A percentile compares a stretch with the other conserved stretches of the same genome.
Evolutionary conservation across 53 echinoderm and acorn worm species (phyloP).

Genomic region (Paracentrotus lividus): DNA sequence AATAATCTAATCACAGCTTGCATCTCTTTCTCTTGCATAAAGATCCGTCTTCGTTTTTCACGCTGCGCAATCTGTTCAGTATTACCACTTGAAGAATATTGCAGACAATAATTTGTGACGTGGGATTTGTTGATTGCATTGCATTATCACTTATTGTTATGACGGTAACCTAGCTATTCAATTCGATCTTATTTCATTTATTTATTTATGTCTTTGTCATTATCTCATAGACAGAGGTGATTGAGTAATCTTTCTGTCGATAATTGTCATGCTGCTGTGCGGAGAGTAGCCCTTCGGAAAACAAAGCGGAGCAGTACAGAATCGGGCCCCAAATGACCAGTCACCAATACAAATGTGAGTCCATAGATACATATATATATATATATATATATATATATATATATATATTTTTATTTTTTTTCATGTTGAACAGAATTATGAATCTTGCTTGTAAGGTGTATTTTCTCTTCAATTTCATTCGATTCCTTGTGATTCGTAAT

Average conservation of each 20-base stretch:
- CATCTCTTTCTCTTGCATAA: too few relatives aligned
- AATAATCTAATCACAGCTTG: too few relatives aligned
- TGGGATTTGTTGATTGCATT: neutral
- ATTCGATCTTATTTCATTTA: neutral
- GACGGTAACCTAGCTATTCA: neutral
- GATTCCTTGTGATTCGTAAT: too few relatives aligned
- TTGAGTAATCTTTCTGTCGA: neutral
- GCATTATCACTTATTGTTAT: neutral
- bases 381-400: too few relatives aligned
- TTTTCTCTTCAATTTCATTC: too few relatives aligned
- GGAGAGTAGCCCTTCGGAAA: neutral
- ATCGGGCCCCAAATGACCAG: neutral
- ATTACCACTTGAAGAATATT: neutral
- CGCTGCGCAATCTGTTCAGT: too few relatives aligned
- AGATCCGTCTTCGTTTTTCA: too few relatives aligned
- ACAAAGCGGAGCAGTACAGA: neutral
- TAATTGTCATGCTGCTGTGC: neutral
- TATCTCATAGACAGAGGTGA: neutral
- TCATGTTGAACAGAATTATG: too few relatives aligned
- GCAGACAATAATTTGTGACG: neutral
- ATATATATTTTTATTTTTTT: too few relatives aligned
- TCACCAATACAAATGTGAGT: neutral
- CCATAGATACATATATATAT: too few relatives aligned
- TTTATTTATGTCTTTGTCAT: neutral
- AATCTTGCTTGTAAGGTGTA: too few relatives aligned